These are phyloP conservation scores for Pantherophis vulpinus DNA, from an alignment of 2,797 vertebrate species.

Conservation along the genomic window DNA sequence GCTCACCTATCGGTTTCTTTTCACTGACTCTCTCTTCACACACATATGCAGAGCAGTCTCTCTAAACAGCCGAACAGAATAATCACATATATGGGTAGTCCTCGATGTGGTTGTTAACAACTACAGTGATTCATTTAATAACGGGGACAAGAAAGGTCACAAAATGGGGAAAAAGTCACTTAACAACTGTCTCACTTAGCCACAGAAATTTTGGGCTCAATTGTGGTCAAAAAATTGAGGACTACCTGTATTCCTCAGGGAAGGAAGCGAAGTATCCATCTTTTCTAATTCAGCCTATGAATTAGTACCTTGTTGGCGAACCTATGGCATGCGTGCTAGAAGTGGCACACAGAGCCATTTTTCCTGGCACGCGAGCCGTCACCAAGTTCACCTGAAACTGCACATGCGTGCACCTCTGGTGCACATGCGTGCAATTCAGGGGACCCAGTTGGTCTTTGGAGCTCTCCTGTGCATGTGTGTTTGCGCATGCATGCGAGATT, in stretches of 20 bases:
- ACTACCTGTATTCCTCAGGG: background rate
- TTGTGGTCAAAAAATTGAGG: background rate
- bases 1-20: conserved; percentile 43
- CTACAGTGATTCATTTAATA: background rate
- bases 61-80: conserved; percentile 26
- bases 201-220: background rate
- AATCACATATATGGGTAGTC: background rate
- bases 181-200: background rate
- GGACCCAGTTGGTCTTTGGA: too few species aligned
- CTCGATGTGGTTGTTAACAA: background rate
- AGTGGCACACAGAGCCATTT: too few species aligned
- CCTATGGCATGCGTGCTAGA: too few species aligned
- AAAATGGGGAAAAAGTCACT: background rate
- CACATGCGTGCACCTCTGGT: too few species aligned
- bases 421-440: too few species aligned
- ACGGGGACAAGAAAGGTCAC: background rate
- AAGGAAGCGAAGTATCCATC: background rate
- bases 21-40: conserved; percentile 16
- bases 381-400: too few species aligned
- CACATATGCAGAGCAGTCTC: background rate
- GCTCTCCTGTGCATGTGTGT: too few species aligned
- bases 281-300: background rate
- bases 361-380: too few species aligned
- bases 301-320: background rate
- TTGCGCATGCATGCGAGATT: too few species aligned